Evolutionary conservation across 2,797 vertebrate species (phyloP), one percentile per base, ranked within the genome.

Genomic region (Gymnothorax reevesii): DNA sequence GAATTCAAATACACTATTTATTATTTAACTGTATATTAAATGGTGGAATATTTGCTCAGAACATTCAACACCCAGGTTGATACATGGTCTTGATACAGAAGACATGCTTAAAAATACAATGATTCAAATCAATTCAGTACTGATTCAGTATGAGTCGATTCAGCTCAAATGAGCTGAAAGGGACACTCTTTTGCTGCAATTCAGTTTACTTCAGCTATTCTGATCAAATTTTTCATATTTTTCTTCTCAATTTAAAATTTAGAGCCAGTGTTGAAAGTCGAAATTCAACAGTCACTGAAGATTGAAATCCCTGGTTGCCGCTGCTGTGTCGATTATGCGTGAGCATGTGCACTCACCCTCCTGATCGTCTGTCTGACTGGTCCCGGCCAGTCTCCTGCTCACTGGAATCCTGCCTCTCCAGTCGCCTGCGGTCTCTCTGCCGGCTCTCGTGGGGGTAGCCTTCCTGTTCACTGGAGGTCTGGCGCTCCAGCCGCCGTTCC

Each of bases 351-450:
- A 83, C 95, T 94, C 90, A 95, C 95, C 95, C 94, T 90, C 94
- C 95, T 9, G 96, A 96, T 75, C 97, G 96, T 85, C 94, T 92
- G 89, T 95, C 95, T 0, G 95, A 95, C 15, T 95, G 94, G 90
- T 98, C 96, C 90, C 93, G 96, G 0, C 94, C 95, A 0, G 92
- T 95, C 91, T 98, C 97, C 4, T 96, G 97, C 71, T 98, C 98
- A 13, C 98, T 98, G 90, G 97, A 97, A 82, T 98, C 98, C 91
- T 97, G 98, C 33, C 96, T 94, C 83, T 98, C 97, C 89, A 96
- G 57, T 20, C 97, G 94, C 3, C 97, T 95, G 5, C 97, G 89
- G 73, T 97, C 97, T 13, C 94, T 94, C 54, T 96, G 91, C 8
- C 95, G 92, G 15, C 95, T 91, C 73, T 94, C 95, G 1, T 94